Evolutionary conservation across 92 coral and sea anemone genomes (phyloP).

Genomic region (Palythoa caribaeorum): DNA sequence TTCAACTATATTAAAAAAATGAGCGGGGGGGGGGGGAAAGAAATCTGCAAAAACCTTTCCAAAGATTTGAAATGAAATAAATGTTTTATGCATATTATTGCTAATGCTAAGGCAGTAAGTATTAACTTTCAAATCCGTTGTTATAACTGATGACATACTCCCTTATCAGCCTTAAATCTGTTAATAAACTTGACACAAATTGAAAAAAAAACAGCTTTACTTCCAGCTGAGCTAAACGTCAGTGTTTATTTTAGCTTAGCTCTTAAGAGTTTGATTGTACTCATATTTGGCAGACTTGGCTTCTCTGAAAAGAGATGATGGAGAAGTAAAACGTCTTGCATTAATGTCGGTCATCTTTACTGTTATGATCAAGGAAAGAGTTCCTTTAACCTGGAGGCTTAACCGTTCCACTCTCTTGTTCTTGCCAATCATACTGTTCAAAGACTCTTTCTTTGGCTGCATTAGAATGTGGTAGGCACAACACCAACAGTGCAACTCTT

Average conservation of each 20-base stretch:
- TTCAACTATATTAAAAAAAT: too few species aligned
- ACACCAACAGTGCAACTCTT: conserved; percentile 41
- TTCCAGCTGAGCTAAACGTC: too few species aligned
- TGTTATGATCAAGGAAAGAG: background rate
- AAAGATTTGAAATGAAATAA: too few species aligned
- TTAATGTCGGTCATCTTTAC: conserved; percentile 14
- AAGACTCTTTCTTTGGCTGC: conserved; percentile 18
- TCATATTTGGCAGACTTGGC: conserved; percentile 40
- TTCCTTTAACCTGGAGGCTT: conserved; percentile 15
- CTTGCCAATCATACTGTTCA: conserved; percentile 16
- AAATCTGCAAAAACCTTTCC: too few species aligned
- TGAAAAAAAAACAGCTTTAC: too few species aligned
- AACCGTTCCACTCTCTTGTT: conserved; percentile 28
- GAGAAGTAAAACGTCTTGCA: conserved; percentile 22
- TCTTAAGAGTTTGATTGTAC: conserved; percentile 23
- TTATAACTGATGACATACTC: too few species aligned
- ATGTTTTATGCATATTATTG: too few species aligned
- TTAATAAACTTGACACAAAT: too few species aligned
- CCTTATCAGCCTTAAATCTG: background rate
- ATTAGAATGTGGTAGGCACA: conserved; percentile 35
- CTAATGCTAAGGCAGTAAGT: too few species aligned
- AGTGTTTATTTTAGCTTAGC: background rate
- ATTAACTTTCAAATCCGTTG: too few species aligned
- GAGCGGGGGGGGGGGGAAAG: too few species aligned
- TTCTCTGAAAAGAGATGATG: conserved; percentile 6